These are phyloP conservation scores for Gnathonemus longibarbis DNA, from an alignment of 2,113 vertebrate genomes.

Conservation along the genomic window DNA sequence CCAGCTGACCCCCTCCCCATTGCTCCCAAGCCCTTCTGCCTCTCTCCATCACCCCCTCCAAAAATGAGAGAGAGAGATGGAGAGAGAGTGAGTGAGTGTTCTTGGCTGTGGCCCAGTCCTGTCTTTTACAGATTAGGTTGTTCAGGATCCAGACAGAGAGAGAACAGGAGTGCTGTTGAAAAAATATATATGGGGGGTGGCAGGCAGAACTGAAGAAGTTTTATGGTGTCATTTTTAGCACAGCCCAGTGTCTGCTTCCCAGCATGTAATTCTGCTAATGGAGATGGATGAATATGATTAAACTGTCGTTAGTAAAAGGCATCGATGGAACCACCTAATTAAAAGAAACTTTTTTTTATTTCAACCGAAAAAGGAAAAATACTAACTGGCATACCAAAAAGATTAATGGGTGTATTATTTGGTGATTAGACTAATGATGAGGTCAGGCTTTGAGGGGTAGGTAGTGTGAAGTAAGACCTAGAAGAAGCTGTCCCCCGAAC, in stretches of 20 bases:
- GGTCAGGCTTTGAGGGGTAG: conserved; percentile 14
- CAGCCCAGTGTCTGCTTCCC: conserved; percentile 16
- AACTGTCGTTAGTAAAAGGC: conserved; percentile 33
- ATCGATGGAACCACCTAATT: conserved; percentile 26
- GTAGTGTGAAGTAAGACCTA: neutral
- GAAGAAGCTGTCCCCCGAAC: neutral
- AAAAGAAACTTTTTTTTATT: conserved; percentile 28
- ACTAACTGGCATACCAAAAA: conserved; percentile 10
- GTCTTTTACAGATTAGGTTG: conserved; percentile 14
- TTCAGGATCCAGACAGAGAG: neutral
- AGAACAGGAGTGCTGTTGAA: neutral
- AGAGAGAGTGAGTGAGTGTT: neutral
- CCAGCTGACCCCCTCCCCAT: neutral
- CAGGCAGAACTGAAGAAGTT: neutral
- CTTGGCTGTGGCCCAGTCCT: neutral
- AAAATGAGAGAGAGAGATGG: neutral
- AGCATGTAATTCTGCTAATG: conserved; percentile 37
- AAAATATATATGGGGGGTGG: neutral
- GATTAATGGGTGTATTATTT: conserved; percentile 27
- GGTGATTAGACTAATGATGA: conserved; percentile 19
- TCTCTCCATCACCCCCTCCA: neutral
- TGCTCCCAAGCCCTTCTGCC: neutral
- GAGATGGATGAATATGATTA: conserved; percentile 44
- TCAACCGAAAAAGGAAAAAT: conserved; percentile 33
- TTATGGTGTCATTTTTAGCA: conserved; percentile 8